These are phyloP conservation scores for Aptenodytes patagonicus DNA, from an alignment of 2,113 vertebrate species.

Conservation along the genomic window DNA sequence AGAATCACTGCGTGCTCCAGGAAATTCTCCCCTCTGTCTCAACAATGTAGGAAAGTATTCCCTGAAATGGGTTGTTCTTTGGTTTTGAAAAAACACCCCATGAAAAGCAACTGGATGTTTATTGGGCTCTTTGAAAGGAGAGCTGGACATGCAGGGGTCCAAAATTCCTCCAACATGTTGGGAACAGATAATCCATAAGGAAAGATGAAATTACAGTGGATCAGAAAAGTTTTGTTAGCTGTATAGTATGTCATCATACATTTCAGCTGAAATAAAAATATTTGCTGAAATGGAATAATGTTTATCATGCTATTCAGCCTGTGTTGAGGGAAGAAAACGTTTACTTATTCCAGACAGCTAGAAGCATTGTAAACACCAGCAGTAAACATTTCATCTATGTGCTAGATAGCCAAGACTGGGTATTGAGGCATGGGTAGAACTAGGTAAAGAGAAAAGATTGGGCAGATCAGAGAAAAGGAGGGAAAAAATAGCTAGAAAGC, in stretches of 20 bases:
- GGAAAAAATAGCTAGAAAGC: neutral
- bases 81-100: neutral
- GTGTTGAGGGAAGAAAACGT: neutral
- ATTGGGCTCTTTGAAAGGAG: neutral
- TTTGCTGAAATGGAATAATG: neutral
- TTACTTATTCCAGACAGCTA: neutral
- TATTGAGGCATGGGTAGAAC: neutral
- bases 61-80: neutral
- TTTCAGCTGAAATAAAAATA: neutral
- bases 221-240: neutral
- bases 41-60: neutral
- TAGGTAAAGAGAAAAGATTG: neutral
- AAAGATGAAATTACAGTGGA: neutral
- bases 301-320: neutral
- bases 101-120: neutral
- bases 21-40: neutral
- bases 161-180: neutral
- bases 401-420: neutral
- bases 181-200: neutral
- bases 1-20: rapidly evolving
- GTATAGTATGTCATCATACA: neutral
- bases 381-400: neutral
- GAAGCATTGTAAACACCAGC: neutral
- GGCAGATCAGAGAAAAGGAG: neutral
- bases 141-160: neutral